Evolutionary conservation across 2,888 invertebrate species (phyloP).

Genomic region (Tubiluchus corallicola): DNA sequence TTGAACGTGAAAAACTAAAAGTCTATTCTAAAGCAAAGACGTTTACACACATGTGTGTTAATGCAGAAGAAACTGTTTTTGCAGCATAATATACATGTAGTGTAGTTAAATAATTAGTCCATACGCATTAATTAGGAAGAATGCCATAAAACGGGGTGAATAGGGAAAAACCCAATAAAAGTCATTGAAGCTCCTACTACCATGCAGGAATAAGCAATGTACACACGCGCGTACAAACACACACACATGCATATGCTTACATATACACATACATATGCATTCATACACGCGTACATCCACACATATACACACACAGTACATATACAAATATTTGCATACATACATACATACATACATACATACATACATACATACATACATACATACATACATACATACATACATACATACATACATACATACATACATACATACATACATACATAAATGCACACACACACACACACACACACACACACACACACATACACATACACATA

Average conservation of each 20-base stretch:
- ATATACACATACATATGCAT: neutral
- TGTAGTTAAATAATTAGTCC: too few relatives aligned
- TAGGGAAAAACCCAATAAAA: too few relatives aligned
- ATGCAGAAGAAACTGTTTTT: too few relatives aligned
- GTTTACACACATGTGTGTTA: too few relatives aligned
- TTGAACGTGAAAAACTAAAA: too few relatives aligned
- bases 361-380: constrained; percentile 3
- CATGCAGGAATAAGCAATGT: too few relatives aligned
- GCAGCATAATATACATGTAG: too few relatives aligned
- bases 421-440: neutral
- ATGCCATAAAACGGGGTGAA: too few relatives aligned
- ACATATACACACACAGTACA: neutral
- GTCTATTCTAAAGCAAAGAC: too few relatives aligned
- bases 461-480: constrained; percentile 3
- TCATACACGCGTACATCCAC: neutral
- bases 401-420: constrained; percentile 1
- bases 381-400: constrained; percentile 3
- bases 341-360: constrained; percentile 3
- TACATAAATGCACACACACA: neutral
- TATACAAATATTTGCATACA: constrained; percentile 1
- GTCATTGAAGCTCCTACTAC: too few relatives aligned
- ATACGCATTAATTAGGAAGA: too few relatives aligned
- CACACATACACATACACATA: neutral
- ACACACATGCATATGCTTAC: neutral
- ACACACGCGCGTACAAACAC: neutral